These are phyloP conservation scores for Stegophylla sp. DNA, from an alignment of 2,888 invertebrate genomes.

Conservation along the genomic window DNA sequence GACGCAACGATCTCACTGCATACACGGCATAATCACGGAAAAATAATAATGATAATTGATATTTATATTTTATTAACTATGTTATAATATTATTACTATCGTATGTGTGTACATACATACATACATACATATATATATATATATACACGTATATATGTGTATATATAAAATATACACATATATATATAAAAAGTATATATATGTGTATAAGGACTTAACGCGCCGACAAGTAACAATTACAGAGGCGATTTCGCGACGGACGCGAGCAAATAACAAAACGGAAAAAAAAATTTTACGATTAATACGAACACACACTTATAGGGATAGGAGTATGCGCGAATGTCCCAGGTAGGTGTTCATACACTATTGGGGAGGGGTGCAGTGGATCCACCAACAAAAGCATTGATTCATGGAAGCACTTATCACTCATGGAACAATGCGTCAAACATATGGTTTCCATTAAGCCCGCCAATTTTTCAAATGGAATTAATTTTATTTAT, in stretches of 20 bases:
- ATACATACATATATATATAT: not conserved
- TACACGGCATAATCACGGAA: conserved; percentile 11
- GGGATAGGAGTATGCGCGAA: conserved; percentile 25
- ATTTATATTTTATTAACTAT: not conserved
- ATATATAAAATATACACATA: not conserved
- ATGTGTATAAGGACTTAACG: not conserved
- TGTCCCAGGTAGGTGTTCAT: not conserved
- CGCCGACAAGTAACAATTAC: not conserved
- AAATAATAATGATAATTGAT: not conserved
- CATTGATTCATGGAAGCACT: conserved; percentile 47
- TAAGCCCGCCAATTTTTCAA: conserved; percentile 32
- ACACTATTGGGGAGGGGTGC: conserved; percentile 9
- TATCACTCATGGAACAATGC: conserved; percentile 41
- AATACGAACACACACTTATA: conserved; percentile 19
- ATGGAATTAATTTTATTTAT: not conserved
- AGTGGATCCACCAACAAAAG: conserved; percentile 41
- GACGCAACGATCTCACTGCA: conserved; percentile 22
- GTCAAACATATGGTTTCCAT: conserved; percentile 25
- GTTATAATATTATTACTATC: conserved; percentile 3
- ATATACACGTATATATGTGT: not conserved
- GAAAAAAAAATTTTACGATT: conserved; percentile 6
- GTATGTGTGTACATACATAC: not conserved
- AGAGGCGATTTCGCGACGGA: not conserved
- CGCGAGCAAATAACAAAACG: not conserved
- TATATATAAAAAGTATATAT: not conserved